Base-by-base conservation (phyloP, 2,888 invertebrate genomes). In the Epicampocera succincta region DNA sequence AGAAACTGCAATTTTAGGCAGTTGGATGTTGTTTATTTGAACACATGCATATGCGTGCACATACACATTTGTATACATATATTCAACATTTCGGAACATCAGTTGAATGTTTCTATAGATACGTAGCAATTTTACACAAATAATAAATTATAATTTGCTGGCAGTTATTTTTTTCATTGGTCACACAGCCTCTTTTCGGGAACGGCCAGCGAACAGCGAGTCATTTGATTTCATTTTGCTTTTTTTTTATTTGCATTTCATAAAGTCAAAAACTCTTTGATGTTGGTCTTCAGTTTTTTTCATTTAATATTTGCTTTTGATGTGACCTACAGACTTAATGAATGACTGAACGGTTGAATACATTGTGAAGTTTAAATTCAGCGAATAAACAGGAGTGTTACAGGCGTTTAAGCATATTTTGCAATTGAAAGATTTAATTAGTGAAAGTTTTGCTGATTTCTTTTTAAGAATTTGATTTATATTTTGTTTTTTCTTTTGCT, bases 311-410 rank as follows among this genome's bases (percentile, higher is more conserved):
- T 61, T 76, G 54, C 38, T 76, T 54, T 71, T 71, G 54, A 63
- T 63, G 15, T 77, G 76, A 63, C 69, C 69, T 77, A 69, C 63
- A 56, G n/a, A n/a, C 63, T 63, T 42, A 73, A 73, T 48, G 21
- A 52, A 61, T 61, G 29, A 58, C 56, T 3, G 17, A 9, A 44
- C 42, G 42, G 60, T 42, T 72, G 56, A 19, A 29, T 48, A 58
- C 15, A 66, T 65, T 74, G 19, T 66, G 74, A 74, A 58, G 74
- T 74, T 66, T 48, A 74, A 54, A 56, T 58, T 25, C 29, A 71
- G 46, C 40, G 33, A 40, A 60, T 9, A 42, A 40, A 60, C 9
- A 15, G 50, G n/a, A 38, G 17, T 60, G 56, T 52, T 40, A 48
- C 11, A 40, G 29, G 5, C 19, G 13, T 21, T 73, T 54, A 17